A percentile compares a stretch with the other conserved stretches of the same genome.
Conservation (phyloP, 2,113 vertebrate species). For the Oryctolagus cuniculus region mOryCun1.1 NC_091442.1:25028001-25028500, state of each 20-base stretch:
- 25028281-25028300: conserved; percentile 75
- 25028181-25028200: neutral
- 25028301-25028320: neutral
- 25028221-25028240: neutral
- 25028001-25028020: too few relatives aligned
- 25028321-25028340: conserved; percentile 73
- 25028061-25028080: neutral
- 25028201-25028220: neutral
- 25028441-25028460: neutral
- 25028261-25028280: conserved; percentile 17
- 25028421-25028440: neutral
- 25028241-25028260: accelerated
- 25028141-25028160: too few relatives aligned
- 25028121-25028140: accelerated
- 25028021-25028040: too few relatives aligned
- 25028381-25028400: conserved; percentile 69
- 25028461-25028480: neutral
- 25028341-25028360: conserved; percentile 70
- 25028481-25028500: neutral
- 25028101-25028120: neutral
- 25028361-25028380: conserved; percentile 74
- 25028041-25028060: neutral
- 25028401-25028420: conserved; percentile 79
- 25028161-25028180: too few relatives aligned
- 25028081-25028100: neutral